These are phyloP conservation scores for Dasyornis broadbenti DNA, from an alignment of 2,113 vertebrate genomes.

Conservation along the genomic window DNA sequence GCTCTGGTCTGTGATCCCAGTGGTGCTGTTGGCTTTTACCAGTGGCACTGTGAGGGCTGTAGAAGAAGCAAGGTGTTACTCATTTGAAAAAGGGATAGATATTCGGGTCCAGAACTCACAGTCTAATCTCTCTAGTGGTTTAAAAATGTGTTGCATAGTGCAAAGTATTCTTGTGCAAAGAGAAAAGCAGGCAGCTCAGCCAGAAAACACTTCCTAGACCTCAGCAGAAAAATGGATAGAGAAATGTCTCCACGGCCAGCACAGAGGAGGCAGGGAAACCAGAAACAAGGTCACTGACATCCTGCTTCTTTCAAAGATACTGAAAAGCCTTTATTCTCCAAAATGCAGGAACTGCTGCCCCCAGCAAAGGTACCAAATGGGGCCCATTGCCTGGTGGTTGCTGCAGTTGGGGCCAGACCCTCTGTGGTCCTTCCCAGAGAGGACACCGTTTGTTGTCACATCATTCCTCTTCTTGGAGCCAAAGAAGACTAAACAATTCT, in stretches of 20 bases:
- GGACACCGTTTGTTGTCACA: background rate
- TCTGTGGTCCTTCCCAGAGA: background rate
- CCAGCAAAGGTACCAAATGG: rapidly evolving
- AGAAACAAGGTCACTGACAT: background rate
- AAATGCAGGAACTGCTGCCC: background rate
- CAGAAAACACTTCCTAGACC: background rate
- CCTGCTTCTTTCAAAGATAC: background rate
- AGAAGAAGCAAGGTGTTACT: background rate
- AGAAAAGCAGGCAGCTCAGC: background rate
- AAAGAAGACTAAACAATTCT: background rate
- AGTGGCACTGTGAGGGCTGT: background rate
- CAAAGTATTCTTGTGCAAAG: background rate
- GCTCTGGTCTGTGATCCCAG: background rate
- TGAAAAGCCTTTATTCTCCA: background rate
- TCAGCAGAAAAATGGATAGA: background rate
- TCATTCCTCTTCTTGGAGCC: background rate
- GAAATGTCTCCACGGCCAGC: background rate
- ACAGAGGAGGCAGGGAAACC: background rate
- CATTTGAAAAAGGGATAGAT: background rate
- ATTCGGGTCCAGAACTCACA: background rate
- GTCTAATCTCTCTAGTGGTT: background rate
- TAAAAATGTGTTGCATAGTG: background rate
- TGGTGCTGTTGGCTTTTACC: background rate
- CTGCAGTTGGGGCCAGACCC: rapidly evolving
- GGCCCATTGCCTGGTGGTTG: too few species aligned